Percentiles rank a stretch among this genome's conserved stretches.
These are phyloP conservation scores for Megalurothrips usitatus DNA, from an alignment of 2,888 invertebrate genomes.

Conservation along the genomic window DNA sequence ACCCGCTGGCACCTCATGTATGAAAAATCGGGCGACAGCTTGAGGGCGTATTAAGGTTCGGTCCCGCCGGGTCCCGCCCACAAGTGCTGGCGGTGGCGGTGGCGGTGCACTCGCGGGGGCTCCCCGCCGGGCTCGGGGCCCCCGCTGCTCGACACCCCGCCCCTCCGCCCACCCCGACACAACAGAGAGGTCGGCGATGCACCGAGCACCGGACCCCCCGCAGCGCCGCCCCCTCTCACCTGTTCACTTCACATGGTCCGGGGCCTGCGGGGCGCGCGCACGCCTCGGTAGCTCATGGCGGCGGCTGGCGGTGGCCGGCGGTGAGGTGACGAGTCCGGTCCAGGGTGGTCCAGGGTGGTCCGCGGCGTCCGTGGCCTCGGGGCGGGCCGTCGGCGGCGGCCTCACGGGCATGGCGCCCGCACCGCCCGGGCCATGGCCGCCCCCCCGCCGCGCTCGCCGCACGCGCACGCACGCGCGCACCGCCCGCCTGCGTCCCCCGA, in stretches of 20 bases:
- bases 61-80: too few species aligned
- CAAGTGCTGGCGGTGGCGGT: too few species aligned
- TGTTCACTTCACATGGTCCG: slow-evolving; percentile 15
- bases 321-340: neutral
- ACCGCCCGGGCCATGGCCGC: neutral
- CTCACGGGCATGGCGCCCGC: neutral
- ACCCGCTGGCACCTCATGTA: too few species aligned
- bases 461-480: neutral
- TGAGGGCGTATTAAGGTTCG: too few species aligned
- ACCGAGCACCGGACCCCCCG: neutral
- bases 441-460: neutral
- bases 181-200: neutral
- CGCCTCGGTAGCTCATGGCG: neutral
- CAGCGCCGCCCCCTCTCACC: neutral
- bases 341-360: neutral
- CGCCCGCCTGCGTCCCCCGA: neutral
- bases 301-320: neutral
- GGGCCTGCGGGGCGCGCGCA: neutral
- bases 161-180: neutral
- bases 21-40: too few species aligned
- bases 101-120: neutral
- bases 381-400: neutral
- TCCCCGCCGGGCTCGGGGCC: too few species aligned
- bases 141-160: neutral
- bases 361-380: neutral